Evolutionary conservation across 2,888 invertebrate genomes (phyloP).

Genomic region (Pediacus dermestoides): DNA sequence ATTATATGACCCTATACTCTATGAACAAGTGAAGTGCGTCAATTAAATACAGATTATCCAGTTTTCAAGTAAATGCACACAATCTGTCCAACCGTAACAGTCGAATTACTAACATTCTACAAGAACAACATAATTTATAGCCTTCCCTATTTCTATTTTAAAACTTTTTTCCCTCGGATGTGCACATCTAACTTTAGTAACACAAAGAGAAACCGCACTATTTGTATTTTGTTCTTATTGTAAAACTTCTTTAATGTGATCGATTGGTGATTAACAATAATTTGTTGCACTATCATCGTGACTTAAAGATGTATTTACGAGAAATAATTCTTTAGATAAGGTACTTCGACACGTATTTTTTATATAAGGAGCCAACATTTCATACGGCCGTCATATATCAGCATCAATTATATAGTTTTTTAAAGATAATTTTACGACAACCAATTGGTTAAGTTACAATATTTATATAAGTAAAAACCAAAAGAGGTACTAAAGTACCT

Average conservation of each 20-base stretch:
- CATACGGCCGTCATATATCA: no score
- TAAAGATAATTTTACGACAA: no score
- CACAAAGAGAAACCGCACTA: slow-evolving; percentile 27
- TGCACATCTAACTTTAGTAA: slow-evolving; percentile 24
- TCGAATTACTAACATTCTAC: slow-evolving; percentile 33
- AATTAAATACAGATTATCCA: slow-evolving; percentile 7
- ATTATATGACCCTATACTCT: no score
- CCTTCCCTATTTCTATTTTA: slow-evolving; percentile 21
- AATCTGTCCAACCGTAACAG: slow-evolving; percentile 28
- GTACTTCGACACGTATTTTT: no score
- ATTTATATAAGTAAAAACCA: no score
- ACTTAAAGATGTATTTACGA: no score
- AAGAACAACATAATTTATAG: slow-evolving; percentile 31
- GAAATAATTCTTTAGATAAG: no score
- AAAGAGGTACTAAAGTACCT: no score
- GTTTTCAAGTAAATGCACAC: slow-evolving; percentile 15
- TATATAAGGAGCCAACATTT: no score
- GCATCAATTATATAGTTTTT: no score
- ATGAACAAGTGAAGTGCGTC: neutral
- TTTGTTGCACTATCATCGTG: slow-evolving; percentile 18
- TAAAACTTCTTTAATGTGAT: slow-evolving; percentile 21
- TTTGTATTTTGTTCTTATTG: slow-evolving; percentile 22
- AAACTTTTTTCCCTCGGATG: slow-evolving; percentile 12
- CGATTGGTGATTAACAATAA: slow-evolving; percentile 24
- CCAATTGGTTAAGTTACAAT: no score